A percentile compares a stretch with the other conserved stretches of the same genome.
Evolutionary conservation across 2,113 vertebrate species (phyloP).

Genomic region (Rhegmatorhina hoffmannsi): DNA sequence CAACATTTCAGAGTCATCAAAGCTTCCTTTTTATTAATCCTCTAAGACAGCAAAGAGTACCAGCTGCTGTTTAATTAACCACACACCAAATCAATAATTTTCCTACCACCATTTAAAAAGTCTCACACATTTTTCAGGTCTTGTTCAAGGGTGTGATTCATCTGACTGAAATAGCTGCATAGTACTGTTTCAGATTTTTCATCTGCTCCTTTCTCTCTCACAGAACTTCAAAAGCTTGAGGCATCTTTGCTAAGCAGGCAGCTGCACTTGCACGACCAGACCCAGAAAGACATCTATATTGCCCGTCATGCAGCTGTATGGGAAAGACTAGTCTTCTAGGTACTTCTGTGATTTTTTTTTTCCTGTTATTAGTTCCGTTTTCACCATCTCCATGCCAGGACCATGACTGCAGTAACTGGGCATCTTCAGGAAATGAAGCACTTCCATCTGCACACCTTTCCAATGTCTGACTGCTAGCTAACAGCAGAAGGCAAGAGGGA

Average conservation of each 20-base stretch:
- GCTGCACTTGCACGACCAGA: neutral
- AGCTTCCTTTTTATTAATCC: neutral
- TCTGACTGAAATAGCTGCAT: neutral
- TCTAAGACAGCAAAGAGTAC: neutral
- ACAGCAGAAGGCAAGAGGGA: neutral
- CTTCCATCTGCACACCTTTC: neutral
- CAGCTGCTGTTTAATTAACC: conserved; percentile 30
- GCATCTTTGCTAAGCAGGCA: neutral
- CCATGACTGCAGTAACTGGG: neutral
- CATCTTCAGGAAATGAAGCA: neutral
- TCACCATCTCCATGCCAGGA: neutral
- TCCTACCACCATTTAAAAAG: neutral
- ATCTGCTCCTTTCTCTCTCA: neutral
- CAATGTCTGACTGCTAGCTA: neutral
- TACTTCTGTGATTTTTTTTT: neutral
- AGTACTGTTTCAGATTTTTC: conserved; percentile 6
- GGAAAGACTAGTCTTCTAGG: neutral
- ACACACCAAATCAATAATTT: conserved; percentile 12
- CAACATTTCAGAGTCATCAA: neutral
- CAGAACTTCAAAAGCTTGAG: neutral
- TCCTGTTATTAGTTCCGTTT: neutral
- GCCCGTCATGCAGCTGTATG: neutral
- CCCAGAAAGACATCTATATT: neutral
- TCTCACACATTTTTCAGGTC: conserved; percentile 7
- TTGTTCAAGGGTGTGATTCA: neutral